A percentile compares a stretch with the other conserved stretches of the same genome.
phyloP scores from a whole-genome alignment of 2,888 invertebrate species.

The Epiperipatus broadwayi region DNA sequence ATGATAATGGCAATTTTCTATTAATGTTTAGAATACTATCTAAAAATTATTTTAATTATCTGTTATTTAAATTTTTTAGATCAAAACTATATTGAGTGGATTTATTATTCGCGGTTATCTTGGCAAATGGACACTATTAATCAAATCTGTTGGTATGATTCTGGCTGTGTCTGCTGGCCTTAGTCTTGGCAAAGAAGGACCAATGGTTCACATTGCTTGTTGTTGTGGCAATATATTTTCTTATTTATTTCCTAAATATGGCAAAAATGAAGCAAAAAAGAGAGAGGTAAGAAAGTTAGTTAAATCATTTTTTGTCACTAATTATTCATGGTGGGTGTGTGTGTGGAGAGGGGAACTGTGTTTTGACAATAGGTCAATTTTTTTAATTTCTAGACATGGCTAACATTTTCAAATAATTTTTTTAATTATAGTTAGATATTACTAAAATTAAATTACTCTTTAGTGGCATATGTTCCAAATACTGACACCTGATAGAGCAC shows the following conservation, averaged over 20 bases:
- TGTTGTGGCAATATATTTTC: slow-evolving; percentile 90
- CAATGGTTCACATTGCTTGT: slow-evolving; percentile 97
- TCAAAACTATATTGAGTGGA: slow-evolving; percentile 81
- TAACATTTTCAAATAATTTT: too few relatives aligned
- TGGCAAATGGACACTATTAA: slow-evolving; percentile 96
- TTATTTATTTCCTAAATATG: slow-evolving; percentile 95
- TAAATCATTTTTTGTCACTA: too few relatives aligned
- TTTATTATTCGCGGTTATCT: slow-evolving; percentile 96
- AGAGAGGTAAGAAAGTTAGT: slow-evolving; percentile 49
- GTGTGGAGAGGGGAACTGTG: too few relatives aligned
- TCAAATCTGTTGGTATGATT: slow-evolving; percentile 92
- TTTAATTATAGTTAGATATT: too few relatives aligned
- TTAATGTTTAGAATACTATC: background rate
- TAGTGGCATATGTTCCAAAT: too few relatives aligned
- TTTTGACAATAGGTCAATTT: too few relatives aligned
- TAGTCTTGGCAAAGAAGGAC: slow-evolving; percentile 91
- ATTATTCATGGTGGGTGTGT: too few relatives aligned
- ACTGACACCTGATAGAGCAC: too few relatives aligned
- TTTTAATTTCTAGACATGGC: too few relatives aligned
- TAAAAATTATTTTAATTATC: background rate
- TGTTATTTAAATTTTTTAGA: slow-evolving; percentile 33
- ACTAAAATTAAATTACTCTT: too few relatives aligned
- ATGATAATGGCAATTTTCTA: slow-evolving; percentile 1
- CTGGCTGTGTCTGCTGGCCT: slow-evolving; percentile 87
- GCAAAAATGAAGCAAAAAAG: slow-evolving; percentile 94